Base-by-base conservation (phyloP, 2,888 invertebrate species). In the Trissolcus brochymenae region DNA sequence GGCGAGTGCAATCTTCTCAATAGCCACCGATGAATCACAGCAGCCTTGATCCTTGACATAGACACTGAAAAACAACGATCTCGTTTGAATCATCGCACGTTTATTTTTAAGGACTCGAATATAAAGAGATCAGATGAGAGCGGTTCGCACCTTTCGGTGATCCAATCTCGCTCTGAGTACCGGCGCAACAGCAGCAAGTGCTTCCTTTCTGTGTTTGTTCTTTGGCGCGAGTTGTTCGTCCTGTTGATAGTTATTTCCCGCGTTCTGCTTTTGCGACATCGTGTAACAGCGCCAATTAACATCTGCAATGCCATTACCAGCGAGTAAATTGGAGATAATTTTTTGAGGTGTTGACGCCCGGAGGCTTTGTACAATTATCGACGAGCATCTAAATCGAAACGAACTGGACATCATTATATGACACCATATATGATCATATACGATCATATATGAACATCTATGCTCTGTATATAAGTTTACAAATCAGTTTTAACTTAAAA, bases 311-410 rank as follows among this genome's bases (percentile, higher is more conserved):
- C 80, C 74, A 81, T 83, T 84, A 82, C 78, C 72, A 78, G 66
- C 64, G 50, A 75, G 76, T 74, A 83, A 84, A 84, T 84, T 83
- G 82, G 82, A 81, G 82, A 80, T 81, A 83, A 82, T 80, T 77
- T 35, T 65, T 74, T 60, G 73, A 73, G 76, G 79, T 75, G 64
- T 73, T 35, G 68, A 77, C 55, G 65, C 60, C 62, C 61, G 11
- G 17, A 40, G 13, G 13, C 13, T 14, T 59, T 40, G 62, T 53
- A 40, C 51, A 70, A 65, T 76, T 72, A 72, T 64, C 54, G 49
- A 56, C 11, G 6, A n/a, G n/a, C 11, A 61, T 43, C 40, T 49
- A 55, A 65, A 55, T 35, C 50, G 25, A 6, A 35, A 35, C 50
- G 7, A 51, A 43, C 19, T 56, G 11, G 41, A n/a, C 41, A 16